Conservation (phyloP, 2,113 vertebrate species). For the Saccopteryx bilineata region DNA sequence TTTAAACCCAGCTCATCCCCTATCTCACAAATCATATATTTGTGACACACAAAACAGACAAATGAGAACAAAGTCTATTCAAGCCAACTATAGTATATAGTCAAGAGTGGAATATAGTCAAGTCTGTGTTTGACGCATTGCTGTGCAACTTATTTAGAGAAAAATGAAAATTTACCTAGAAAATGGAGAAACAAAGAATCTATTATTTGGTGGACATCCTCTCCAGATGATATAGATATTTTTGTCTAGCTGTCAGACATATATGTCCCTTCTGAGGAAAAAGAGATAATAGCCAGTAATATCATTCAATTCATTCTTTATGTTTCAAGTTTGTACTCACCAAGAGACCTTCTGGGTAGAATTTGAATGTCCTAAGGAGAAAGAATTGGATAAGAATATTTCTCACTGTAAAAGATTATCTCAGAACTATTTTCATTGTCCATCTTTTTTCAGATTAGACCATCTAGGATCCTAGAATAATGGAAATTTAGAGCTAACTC, state of each 20-base stretch:
- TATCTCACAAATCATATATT: neutral
- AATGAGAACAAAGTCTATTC: constrained; percentile 29
- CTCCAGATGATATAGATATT: neutral
- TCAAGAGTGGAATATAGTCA: neutral
- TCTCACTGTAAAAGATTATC: constrained; percentile 50
- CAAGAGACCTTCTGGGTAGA: constrained; percentile 54
- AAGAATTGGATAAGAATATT: constrained; percentile 30
- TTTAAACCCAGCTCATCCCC: constrained; percentile 28
- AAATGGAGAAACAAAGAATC: constrained; percentile 44
- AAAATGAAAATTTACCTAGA: constrained; percentile 48
- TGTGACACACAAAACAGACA: constrained; percentile 28
- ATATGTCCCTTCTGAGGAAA: constrained; percentile 4
- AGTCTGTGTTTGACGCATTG: neutral
- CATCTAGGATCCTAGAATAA: no score
- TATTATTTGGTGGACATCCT: neutral
- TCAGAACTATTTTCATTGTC: constrained; percentile 23
- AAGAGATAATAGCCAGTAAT: neutral
- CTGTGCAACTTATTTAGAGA: constrained; percentile 31
- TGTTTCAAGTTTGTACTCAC: neutral
- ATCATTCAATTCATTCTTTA: constrained; percentile 38
- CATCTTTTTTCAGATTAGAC: constrained; percentile 17
- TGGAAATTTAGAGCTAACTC: neutral
- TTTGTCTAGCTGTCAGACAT: constrained; percentile 8
- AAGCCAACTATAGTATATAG: neutral
- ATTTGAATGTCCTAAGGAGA: neutral